Evolutionary conservation across 2,113 vertebrate genomes (phyloP).

Genomic region (Neotoma lepida): DNA sequence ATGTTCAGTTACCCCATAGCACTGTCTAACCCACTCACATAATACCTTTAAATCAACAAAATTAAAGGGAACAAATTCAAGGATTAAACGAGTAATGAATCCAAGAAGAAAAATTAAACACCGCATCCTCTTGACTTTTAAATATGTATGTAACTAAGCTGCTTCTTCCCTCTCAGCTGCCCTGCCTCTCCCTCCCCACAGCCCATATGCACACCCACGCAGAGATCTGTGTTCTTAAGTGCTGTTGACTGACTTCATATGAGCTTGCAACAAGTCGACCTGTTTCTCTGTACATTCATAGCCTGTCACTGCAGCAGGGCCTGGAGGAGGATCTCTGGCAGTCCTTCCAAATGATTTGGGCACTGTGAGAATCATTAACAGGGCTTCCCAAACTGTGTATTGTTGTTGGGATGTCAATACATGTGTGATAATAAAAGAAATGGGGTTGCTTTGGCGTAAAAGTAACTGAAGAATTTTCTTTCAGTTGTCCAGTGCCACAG

Average conservation of each 20-base stretch:
- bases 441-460: not conserved
- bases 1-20: constrained; percentile 46
- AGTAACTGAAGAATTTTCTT: not conserved
- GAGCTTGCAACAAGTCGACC: not conserved
- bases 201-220: not conserved
- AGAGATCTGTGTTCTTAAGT: not conserved
- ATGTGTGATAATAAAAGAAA: not conserved
- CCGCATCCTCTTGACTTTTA: constrained; percentile 67
- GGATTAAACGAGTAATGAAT: constrained; percentile 63
- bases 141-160: constrained; percentile 59
- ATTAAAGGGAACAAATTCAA: constrained; percentile 74
- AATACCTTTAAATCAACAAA: constrained; percentile 72
- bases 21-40: constrained; percentile 18
- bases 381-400: not conserved
- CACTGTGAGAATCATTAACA: not conserved
- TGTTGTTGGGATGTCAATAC: not conserved
- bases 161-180: constrained; percentile 24
- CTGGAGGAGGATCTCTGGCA: not conserved
- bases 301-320: not conserved
- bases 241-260: not conserved
- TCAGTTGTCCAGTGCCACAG: not conserved
- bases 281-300: not conserved
- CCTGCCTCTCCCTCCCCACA: constrained; percentile 6
- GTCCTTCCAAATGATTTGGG: not conserved
- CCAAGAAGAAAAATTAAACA: constrained; percentile 59